Evolutionary conservation across 1,140 invertebrate species (phyloP).

Genomic region (Apis dorsata): DNA sequence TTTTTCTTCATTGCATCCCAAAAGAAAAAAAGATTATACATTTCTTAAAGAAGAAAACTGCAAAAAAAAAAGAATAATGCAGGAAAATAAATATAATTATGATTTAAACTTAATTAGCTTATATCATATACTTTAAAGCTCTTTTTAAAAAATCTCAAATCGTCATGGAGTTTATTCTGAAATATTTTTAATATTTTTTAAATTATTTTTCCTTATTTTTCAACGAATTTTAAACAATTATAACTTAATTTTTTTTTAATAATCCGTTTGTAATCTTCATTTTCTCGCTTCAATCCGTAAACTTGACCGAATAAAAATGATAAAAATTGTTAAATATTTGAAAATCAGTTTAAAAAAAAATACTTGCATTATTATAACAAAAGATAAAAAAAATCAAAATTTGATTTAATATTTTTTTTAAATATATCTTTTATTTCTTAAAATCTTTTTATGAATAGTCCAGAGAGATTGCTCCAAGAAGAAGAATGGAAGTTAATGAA

Average conservation of each 20-base stretch:
- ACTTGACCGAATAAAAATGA: neutral
- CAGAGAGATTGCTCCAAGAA: neutral
- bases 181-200: neutral
- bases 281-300: neutral
- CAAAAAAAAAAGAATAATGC: slow-evolving; percentile 21
- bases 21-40: slow-evolving; percentile 4
- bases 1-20: slow-evolving; percentile 3
- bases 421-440: neutral
- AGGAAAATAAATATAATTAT: slow-evolving; percentile 28
- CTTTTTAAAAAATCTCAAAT: slow-evolving; percentile 40
- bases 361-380: neutral
- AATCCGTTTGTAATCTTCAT: neutral
- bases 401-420: neutral
- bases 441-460: neutral
- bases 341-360: neutral
- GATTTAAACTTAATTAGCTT: slow-evolving; percentile 38
- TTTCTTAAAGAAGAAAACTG: slow-evolving; percentile 21
- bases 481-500: neutral
- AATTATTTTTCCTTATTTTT: neutral
- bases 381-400: neutral
- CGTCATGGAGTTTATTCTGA: slow-evolving; percentile 42
- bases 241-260: neutral
- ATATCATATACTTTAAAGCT: slow-evolving; percentile 45
- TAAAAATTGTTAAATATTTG: neutral
- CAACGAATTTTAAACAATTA: neutral